These are phyloP conservation scores for Megalops cyprinoides DNA, from an alignment of 2,797 vertebrate genomes.

Conservation along the genomic window DNA sequence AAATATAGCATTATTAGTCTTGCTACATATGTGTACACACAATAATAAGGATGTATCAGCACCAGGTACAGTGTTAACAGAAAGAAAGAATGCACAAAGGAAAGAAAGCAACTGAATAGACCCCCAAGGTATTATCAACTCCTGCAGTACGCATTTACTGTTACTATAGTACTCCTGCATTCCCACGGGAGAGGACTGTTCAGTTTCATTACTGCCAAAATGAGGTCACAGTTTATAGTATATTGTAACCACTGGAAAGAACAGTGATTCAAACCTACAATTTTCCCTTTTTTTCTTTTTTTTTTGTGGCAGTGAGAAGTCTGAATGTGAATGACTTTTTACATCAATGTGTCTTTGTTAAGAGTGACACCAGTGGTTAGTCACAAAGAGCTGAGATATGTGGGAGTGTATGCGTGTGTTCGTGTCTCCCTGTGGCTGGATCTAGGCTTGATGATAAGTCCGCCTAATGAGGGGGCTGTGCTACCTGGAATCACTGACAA, in stretches of 20 bases:
- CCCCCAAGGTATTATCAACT: too few relatives aligned
- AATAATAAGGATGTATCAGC: not conserved
- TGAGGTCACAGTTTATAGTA: not conserved
- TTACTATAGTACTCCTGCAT: not conserved
- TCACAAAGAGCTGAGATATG: slow-evolving; percentile 4
- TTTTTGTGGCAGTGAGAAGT: slow-evolving; percentile 10
- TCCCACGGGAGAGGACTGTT: slow-evolving; percentile 16
- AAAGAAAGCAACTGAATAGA: not conserved
- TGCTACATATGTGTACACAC: not conserved
- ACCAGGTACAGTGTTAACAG: not conserved
- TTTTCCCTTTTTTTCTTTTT: slow-evolving; percentile 16
- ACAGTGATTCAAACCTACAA: slow-evolving; percentile 14
- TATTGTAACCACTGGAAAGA: slow-evolving; percentile 21
- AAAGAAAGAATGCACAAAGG: not conserved
- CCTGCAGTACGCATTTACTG: not conserved
- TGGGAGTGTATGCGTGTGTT: not conserved
- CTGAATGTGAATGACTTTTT: not conserved
- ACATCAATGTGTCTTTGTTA: slow-evolving; percentile 29
- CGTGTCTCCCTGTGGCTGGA: not conserved
- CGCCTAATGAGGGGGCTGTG: not conserved
- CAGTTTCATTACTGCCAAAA: slow-evolving; percentile 10
- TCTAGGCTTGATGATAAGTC: not conserved
- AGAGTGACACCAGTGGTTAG: slow-evolving; percentile 29
- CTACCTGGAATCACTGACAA: not conserved
- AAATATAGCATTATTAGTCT: not conserved